phyloP scores from a whole-genome alignment of 2,888 invertebrate species.

The Melinopterus prodromus region DNA sequence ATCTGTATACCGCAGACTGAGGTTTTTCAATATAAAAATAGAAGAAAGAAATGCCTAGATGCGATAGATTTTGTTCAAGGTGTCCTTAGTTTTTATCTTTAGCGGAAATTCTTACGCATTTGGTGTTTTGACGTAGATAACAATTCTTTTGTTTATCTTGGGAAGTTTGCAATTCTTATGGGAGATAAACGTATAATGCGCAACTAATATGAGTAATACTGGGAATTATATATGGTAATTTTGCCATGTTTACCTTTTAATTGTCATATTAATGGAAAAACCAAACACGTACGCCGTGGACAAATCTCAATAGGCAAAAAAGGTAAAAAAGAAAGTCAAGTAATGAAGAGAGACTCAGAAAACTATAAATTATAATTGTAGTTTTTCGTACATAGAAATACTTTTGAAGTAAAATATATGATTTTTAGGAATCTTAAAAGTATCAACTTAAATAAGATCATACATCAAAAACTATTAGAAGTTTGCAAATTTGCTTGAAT shows the following conservation, averaged over 20 bases:
- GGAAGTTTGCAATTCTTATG: not conserved
- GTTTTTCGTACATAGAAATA: no score
- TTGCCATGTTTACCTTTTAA: not conserved
- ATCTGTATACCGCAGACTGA: not conserved
- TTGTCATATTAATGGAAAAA: not conserved
- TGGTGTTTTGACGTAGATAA: not conserved
- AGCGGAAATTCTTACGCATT: not conserved
- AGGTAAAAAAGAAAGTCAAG: no score
- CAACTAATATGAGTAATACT: not conserved
- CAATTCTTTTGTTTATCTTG: not conserved
- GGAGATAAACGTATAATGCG: not conserved
- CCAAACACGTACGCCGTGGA: not conserved
- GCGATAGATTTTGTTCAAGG: not conserved
- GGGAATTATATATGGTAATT: not conserved
- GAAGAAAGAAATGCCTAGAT: not conserved
- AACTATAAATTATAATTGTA: no score
- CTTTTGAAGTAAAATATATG: no score
- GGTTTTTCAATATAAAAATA: not conserved
- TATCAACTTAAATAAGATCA: no score
- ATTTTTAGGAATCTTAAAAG: no score
- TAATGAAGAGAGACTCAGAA: no score
- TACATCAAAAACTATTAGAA: no score
- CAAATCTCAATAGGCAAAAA: no score
- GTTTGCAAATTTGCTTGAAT: no score
- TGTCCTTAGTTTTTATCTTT: not conserved